A percentile compares a stretch with the other conserved stretches of the same genome.
Evolutionary conservation across 2,888 invertebrate species (phyloP).

Genomic region (Cristatella mucedo): DNA sequence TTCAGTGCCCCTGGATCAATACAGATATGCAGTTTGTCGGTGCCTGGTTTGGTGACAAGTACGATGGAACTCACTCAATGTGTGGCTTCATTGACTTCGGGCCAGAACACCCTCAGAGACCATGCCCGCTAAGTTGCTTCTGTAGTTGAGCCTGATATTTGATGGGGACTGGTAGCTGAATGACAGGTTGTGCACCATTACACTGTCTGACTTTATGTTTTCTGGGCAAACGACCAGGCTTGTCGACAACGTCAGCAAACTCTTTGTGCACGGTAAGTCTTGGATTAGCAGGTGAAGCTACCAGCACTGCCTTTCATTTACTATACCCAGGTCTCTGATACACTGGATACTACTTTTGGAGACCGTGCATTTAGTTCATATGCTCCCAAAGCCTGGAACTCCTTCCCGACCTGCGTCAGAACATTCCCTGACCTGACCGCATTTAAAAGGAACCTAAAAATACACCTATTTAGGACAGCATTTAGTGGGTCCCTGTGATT

Average conservation of each 20-base stretch:
- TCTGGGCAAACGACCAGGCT: background rate
- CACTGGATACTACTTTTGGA: too few relatives aligned
- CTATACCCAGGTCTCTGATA: too few relatives aligned
- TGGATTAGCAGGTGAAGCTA: too few relatives aligned
- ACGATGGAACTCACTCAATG: conserved; percentile 3
- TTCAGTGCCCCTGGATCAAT: conserved; percentile 12
- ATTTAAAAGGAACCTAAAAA: too few relatives aligned
- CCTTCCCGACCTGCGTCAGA: too few relatives aligned
- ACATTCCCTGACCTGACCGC: too few relatives aligned
- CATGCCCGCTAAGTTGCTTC: background rate
- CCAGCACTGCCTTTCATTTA: too few relatives aligned
- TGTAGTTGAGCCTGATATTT: background rate
- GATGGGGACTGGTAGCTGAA: background rate
- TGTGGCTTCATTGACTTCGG: conserved; percentile 1
- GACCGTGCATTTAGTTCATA: too few relatives aligned
- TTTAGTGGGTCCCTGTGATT: too few relatives aligned
- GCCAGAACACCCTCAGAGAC: background rate
- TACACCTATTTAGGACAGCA: too few relatives aligned
- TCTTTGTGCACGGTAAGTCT: background rate
- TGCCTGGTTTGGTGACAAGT: background rate
- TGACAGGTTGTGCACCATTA: background rate
- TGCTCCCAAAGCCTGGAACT: too few relatives aligned
- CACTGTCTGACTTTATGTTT: background rate
- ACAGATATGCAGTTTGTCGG: conserved; percentile 12
- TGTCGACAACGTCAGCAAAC: background rate